Evolutionary conservation across 2,113 vertebrate species (phyloP).

Genomic region (Datnioides undecimradiatus): DNA sequence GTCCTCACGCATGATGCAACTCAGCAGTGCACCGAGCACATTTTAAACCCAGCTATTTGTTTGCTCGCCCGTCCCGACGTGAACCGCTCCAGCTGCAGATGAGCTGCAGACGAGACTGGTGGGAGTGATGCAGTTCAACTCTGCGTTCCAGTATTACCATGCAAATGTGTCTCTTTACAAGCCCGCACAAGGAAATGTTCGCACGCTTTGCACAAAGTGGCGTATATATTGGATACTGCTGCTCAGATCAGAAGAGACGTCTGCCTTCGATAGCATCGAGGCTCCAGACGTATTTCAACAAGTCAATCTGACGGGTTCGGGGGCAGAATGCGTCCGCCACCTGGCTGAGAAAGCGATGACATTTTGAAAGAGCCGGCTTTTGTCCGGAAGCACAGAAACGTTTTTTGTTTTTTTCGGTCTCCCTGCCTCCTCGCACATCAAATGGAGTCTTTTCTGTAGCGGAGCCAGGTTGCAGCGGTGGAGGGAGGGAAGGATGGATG

Average conservation of each 20-base stretch:
- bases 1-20: not conserved
- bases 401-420: constrained; percentile 29
- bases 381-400: constrained; percentile 29
- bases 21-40: not conserved
- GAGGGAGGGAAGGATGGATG: constrained; percentile 48
- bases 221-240: not conserved
- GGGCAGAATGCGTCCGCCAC: constrained; percentile 28
- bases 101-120: not conserved
- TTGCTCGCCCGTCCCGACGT: not conserved
- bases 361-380: constrained; percentile 49
- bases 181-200: not conserved
- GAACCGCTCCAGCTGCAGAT: not conserved
- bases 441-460: constrained; percentile 39
- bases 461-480: constrained; percentile 8
- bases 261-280: not conserved
- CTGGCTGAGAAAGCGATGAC: constrained; percentile 36
- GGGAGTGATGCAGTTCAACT: not conserved
- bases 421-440: constrained; percentile 37
- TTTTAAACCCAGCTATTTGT: not conserved
- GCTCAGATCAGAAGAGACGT: not conserved
- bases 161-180: not conserved
- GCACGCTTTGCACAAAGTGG: not conserved
- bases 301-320: constrained; percentile 21
- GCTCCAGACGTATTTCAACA: constrained; percentile 24
- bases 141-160: not conserved